phyloP scores from a whole-genome alignment of 2,797 vertebrate genomes.

The Champsocephalus gunnari region DNA sequence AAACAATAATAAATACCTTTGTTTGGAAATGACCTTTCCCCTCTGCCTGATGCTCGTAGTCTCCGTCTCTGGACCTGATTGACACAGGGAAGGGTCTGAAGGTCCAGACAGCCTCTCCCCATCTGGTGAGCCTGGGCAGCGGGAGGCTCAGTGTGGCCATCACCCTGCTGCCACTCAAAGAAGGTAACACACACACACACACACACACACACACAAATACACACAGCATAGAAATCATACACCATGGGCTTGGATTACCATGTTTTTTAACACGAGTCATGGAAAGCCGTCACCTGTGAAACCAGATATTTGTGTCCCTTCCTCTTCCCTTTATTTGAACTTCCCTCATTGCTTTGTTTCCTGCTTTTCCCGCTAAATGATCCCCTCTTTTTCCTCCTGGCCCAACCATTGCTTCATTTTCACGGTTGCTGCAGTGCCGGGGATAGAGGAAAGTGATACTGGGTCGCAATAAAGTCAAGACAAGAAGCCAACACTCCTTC shows the following conservation, averaged over 20 bases:
- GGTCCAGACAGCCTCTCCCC: constrained; percentile 84
- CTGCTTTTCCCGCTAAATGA: background rate
- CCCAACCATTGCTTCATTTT: background rate
- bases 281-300: constrained; percentile 26
- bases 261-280: constrained; percentile 27
- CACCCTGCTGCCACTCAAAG: constrained; percentile 86
- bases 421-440: constrained; percentile 5
- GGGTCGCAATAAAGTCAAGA: constrained; percentile 49
- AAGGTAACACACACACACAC: constrained; percentile 77
- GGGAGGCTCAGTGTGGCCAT: constrained; percentile 87
- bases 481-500: constrained; percentile 39
- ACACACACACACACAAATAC: constrained; percentile 16
- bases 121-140: constrained; percentile 88
- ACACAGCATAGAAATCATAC: background rate
- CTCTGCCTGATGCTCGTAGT: constrained; percentile 67
- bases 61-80: constrained; percentile 82
- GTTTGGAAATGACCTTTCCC: background rate
- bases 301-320: background rate
- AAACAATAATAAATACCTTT: no score
- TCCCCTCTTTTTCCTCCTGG: background rate
- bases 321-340: background rate
- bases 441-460: constrained; percentile 35
- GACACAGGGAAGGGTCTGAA: constrained; percentile 87
- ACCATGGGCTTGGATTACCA: constrained; percentile 11
- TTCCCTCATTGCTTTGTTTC: constrained; percentile 6